These are phyloP conservation scores for Poecile montanus DNA, from an alignment of 2,797 vertebrate genomes.

Conservation along the genomic window DNA sequence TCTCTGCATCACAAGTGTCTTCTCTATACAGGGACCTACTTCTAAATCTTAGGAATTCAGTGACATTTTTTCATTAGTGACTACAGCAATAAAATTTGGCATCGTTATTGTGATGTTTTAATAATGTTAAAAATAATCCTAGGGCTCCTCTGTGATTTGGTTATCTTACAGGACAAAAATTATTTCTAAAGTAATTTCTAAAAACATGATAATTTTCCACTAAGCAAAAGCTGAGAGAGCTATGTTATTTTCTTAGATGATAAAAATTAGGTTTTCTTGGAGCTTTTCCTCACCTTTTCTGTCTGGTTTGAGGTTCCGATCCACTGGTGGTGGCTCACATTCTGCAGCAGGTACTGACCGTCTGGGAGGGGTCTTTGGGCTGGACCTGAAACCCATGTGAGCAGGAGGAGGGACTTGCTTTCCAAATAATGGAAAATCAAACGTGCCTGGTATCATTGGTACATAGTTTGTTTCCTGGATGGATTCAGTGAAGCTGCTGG, in stretches of 20 bases:
- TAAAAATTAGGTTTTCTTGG: background rate
- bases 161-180: background rate
- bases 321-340: conserved; percentile 94
- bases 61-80: background rate
- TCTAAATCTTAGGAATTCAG: background rate
- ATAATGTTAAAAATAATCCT: background rate
- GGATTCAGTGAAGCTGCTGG: conserved; percentile 90
- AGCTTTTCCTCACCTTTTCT: conserved; percentile 90
- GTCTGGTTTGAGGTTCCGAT: conserved; percentile 98
- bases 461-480: conserved; percentile 96
- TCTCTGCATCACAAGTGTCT: background rate
- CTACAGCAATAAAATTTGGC: background rate
- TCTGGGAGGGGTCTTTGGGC: conserved; percentile 95
- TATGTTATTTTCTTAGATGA: background rate
- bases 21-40: background rate
- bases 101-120: background rate
- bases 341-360: conserved; percentile 87
- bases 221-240: background rate
- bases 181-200: background rate
- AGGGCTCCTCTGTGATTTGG: background rate
- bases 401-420: conserved; percentile 98
- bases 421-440: conserved; percentile 95
- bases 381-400: conserved; percentile 98
- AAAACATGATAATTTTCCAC: background rate
- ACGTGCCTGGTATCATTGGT: conserved; percentile 95